phyloP scores from a whole-genome alignment of 1,140 invertebrate genomes.

The Riptortus pedestris region DNA sequence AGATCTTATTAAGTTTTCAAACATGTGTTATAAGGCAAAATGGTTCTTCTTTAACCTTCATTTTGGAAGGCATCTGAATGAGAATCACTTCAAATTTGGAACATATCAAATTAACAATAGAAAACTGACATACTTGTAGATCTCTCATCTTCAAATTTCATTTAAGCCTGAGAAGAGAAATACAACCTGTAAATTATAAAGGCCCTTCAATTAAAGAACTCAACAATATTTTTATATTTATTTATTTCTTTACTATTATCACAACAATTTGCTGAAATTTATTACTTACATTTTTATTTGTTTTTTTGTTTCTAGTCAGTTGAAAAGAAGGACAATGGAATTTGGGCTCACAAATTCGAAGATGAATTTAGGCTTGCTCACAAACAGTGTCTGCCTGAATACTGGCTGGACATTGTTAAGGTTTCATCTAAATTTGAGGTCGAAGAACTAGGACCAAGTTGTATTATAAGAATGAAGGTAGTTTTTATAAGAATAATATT shows the following conservation, averaged over 20 bases:
- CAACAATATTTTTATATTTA: background rate
- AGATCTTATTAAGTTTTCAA: too few species aligned
- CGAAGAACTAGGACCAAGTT: background rate
- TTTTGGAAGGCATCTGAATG: too few species aligned
- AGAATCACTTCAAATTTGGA: too few species aligned
- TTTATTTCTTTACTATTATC: background rate
- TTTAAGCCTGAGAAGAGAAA: background rate
- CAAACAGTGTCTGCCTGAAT: constrained; percentile 6
- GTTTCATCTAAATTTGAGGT: background rate
- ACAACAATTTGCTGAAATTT: background rate
- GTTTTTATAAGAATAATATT: constrained; percentile 19
- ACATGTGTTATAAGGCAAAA: too few species aligned
- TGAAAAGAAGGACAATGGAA: constrained; percentile 11
- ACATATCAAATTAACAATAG: too few species aligned
- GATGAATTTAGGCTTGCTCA: background rate
- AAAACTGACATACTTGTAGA: too few species aligned
- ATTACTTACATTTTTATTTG: background rate
- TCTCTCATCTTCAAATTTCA: too few species aligned
- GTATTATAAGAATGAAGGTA: constrained; percentile 7
- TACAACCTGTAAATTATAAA: background rate
- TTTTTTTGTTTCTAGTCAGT: constrained; percentile 28
- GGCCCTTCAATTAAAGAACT: background rate
- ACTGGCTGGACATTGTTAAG: background rate
- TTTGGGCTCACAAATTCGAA: constrained; percentile 15
- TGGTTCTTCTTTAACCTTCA: too few species aligned